These are phyloP conservation scores for Drosophila guanche DNA, from an alignment of 1,140 invertebrate genomes.

Conservation along the genomic window DNA sequence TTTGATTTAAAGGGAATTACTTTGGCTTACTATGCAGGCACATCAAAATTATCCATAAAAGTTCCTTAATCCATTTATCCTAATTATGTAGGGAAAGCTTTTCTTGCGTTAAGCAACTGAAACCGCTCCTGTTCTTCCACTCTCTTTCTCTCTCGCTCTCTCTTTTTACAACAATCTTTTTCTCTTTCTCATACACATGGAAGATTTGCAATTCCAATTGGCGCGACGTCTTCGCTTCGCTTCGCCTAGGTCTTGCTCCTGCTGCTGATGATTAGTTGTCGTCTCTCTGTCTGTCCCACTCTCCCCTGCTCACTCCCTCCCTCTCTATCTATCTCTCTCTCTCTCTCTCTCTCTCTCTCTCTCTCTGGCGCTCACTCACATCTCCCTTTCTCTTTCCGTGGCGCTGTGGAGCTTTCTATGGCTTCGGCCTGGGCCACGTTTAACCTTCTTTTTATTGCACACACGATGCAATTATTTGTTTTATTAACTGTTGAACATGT, in stretches of 20 bases:
- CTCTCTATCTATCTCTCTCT: constrained; percentile 12
- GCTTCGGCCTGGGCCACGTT: constrained; percentile 57
- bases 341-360: constrained; percentile 12
- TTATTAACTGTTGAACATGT: constrained; percentile 82
- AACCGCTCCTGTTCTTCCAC: constrained; percentile 18
- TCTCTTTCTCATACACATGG: constrained; percentile 23
- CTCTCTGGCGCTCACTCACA: neutral
- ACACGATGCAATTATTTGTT: constrained; percentile 81
- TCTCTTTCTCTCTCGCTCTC: constrained; percentile 11
- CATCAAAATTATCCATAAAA: too few relatives aligned
- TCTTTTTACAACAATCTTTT: constrained; percentile 7
- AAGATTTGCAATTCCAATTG: constrained; percentile 63
- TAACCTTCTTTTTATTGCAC: constrained; percentile 79
- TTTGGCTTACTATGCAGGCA: too few relatives aligned
- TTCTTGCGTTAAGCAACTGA: neutral
- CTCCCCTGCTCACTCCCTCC: neutral
- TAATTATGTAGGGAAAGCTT: too few relatives aligned
- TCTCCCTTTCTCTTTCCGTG: constrained; percentile 7
- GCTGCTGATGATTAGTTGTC: constrained; percentile 50
- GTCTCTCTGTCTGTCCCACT: constrained; percentile 42
- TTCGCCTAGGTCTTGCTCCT: constrained; percentile 13
- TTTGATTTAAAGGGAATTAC: too few relatives aligned
- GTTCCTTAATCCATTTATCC: too few relatives aligned
- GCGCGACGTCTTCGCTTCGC: constrained; percentile 33
- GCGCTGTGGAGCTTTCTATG: constrained; percentile 35